These are phyloP conservation scores for Chelonia mydas DNA, from an alignment of 2,797 vertebrate species.

Conservation along the genomic window DNA sequence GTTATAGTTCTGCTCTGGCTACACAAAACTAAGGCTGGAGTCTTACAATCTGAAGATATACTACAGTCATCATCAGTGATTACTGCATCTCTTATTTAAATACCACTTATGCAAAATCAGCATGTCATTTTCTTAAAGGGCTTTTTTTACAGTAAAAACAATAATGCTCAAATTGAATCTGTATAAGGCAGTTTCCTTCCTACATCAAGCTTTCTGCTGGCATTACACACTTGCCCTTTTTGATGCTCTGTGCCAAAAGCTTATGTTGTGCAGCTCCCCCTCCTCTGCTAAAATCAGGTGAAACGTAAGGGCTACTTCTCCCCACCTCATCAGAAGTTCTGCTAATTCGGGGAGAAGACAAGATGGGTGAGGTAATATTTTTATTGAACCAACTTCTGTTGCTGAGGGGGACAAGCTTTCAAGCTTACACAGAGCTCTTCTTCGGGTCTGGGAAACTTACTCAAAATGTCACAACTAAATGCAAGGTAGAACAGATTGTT, in stretches of 20 bases:
- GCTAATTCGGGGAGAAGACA: neutral
- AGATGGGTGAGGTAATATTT: neutral
- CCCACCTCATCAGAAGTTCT: neutral
- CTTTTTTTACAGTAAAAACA: conserved; percentile 23
- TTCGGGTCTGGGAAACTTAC: neutral
- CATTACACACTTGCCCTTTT: neutral
- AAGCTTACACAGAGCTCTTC: neutral
- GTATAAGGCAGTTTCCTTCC: neutral
- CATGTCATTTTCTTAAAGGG: neutral
- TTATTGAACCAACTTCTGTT: no score
- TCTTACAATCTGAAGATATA: neutral
- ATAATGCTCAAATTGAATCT: neutral
- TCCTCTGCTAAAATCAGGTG: conserved; percentile 29
- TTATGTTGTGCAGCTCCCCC: neutral
- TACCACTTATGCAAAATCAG: neutral
- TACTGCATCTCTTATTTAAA: conserved; percentile 47
- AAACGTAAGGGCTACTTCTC: neutral
- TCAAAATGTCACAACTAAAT: neutral
- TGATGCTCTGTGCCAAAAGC: neutral
- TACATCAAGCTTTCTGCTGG: neutral
- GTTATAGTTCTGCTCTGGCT: conserved; percentile 10
- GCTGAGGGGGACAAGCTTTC: neutral
- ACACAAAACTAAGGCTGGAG: neutral
- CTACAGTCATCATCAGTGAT: neutral
- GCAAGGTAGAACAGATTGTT: neutral